Conservation (phyloP, 64 coral and sea anemone genomes). For the Montipora sp. region DNA sequence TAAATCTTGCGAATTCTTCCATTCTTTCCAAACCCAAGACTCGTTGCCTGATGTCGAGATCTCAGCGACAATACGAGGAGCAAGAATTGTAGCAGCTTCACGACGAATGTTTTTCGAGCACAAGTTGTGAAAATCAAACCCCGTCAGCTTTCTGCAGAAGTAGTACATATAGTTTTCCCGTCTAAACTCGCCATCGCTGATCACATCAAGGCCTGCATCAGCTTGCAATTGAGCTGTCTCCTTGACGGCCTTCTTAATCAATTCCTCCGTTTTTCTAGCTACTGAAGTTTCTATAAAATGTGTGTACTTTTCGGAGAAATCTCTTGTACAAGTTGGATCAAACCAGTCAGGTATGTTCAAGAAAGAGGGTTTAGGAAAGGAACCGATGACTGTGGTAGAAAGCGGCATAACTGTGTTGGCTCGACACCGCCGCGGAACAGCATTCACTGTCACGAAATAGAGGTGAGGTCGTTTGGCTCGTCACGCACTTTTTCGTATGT, state of each 20-base stretch:
- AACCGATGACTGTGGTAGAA: conserved; percentile 73
- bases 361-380: conserved; percentile 80
- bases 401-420: conserved; percentile 48
- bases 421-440: background rate
- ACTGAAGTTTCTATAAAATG: background rate
- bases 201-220: conserved; percentile 70
- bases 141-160: conserved; percentile 80
- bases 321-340: conserved; percentile 11
- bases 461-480: too few relatives aligned
- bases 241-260: conserved; percentile 30
- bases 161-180: conserved; percentile 86
- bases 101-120: conserved; percentile 47
- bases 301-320: conserved; percentile 42
- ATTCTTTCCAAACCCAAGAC: conserved; percentile 61
- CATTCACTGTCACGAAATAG: too few relatives aligned
- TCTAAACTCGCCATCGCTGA: conserved; percentile 84
- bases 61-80: conserved; percentile 62
- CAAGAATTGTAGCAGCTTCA: conserved; percentile 44
- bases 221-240: conserved; percentile 57
- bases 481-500: too few relatives aligned
- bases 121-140: conserved; percentile 84
- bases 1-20: conserved; percentile 63
- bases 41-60: conserved; percentile 37
- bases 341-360: conserved; percentile 71
- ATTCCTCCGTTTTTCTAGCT: conserved; percentile 19